Evolutionary conservation across 2,888 invertebrate genomes (phyloP), one percentile per base, ranked within the genome.

Genomic region (Lasioglossum morio): DNA sequence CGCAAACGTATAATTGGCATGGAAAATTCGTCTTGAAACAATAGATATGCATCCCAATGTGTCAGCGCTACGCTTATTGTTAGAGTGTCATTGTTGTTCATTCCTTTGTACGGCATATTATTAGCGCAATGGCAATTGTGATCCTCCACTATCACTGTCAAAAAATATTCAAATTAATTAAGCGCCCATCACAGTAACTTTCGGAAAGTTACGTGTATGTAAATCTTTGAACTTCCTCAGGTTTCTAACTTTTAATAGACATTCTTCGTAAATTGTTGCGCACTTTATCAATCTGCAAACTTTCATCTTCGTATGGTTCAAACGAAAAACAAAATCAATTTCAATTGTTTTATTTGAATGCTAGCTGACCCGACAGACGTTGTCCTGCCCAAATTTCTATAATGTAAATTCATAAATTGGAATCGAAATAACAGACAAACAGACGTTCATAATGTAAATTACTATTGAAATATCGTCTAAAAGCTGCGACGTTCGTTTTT

Each of bases 1-100:
- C 69, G 77, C 60, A 74, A 84, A 73, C 72, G 37, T 34, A 4
- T 82, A 77, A 84, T 77, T 82, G 40, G 63, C 4, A 53, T 37
- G 7, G 72, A 72, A 60, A 83, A 80, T 66, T 66, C 40, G 72
- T 46, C 63, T 16, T 43, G 10, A 30, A 5, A 30, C 37, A 19
- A 37, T 34, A 70, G 73, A 23, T 37, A 74, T 43, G 37, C 77
- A 19, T 57, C 12, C 16, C 19, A n/a, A 66, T 40, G 34, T 43
- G 34, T 16, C 69, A 40, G 5, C n/a, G 40, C 40, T 12, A 70
- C 14, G 40, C 37, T 37, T n/a, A 14, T 70, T 7, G 70, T 69
- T 66, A 4, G 8, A 66, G 8, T 16, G 14, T 27, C 63, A 16
- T 63, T 5, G 30, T 30, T 30, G 63, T 5, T 16, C 16, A 2